These are phyloP conservation scores for Cheumatopsyche charites DNA, from an alignment of 1,140 invertebrate species.

Conservation along the genomic window DNA sequence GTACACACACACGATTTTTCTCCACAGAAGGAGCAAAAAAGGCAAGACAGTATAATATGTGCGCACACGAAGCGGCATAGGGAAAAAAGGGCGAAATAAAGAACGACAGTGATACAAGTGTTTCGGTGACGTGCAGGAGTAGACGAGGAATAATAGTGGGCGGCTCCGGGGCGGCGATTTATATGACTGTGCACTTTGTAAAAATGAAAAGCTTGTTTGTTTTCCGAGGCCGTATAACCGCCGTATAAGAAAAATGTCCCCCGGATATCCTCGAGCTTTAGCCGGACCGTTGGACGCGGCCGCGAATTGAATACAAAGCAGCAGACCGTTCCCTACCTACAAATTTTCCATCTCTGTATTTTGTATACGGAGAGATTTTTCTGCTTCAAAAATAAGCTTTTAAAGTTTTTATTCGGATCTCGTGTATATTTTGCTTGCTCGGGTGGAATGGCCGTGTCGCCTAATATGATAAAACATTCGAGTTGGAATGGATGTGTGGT, in stretches of 20 bases:
- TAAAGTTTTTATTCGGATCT: too few species aligned
- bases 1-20: too few species aligned
- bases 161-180: constrained; percentile 20
- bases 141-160: constrained; percentile 22
- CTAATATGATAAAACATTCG: too few species aligned
- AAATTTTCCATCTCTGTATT: too few species aligned
- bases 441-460: too few species aligned
- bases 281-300: constrained; percentile 31
- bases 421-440: too few species aligned
- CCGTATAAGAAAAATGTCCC: constrained; percentile 36
- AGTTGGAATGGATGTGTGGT: too few species aligned
- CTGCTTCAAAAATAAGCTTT: too few species aligned
- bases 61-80: background rate
- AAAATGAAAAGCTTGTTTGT: constrained; percentile 41
- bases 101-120: constrained; percentile 23
- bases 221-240: constrained; percentile 34
- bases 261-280: constrained; percentile 38
- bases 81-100: constrained; percentile 13
- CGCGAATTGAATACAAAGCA: constrained; percentile 40
- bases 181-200: constrained; percentile 40
- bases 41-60: too few species aligned
- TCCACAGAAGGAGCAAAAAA: too few species aligned
- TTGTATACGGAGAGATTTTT: too few species aligned
- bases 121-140: constrained; percentile 21
- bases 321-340: background rate